These are phyloP conservation scores for Pandion haliaetus DNA, from an alignment of 2,113 vertebrate species.

Conservation along the genomic window DNA sequence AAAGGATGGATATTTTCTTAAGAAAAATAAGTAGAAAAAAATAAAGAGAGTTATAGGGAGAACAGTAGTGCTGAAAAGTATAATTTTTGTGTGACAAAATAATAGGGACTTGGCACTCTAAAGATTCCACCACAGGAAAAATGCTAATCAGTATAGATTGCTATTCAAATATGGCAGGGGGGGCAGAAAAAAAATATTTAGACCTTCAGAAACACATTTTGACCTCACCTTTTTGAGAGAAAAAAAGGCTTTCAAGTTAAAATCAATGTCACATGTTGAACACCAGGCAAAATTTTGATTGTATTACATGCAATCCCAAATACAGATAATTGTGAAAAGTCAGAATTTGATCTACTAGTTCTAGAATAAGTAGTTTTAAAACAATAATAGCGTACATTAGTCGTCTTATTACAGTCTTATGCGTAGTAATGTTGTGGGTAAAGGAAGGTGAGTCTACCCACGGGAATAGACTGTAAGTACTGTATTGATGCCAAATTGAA, in stretches of 20 bases:
- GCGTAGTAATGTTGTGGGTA: not conserved
- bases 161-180: not conserved
- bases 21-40: not conserved
- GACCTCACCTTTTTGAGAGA: not conserved
- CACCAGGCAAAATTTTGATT: not conserved
- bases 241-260: not conserved
- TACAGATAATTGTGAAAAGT: not conserved
- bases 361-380: not conserved
- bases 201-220: not conserved
- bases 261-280: not conserved
- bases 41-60: not conserved
- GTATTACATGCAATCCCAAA: not conserved
- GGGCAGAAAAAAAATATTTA: not conserved
- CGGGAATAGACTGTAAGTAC: not conserved
- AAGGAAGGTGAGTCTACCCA: not conserved
- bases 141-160: not conserved
- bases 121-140: not conserved
- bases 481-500: not conserved
- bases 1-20: not conserved
- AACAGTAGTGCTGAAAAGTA: not conserved
- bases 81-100: not conserved
- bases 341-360: not conserved
- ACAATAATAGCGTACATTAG: not conserved
- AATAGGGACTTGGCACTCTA: not conserved
- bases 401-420: not conserved